Evolutionary conservation across 2,113 vertebrate genomes (phyloP).

Genomic region (Lepidothrix coronata): DNA sequence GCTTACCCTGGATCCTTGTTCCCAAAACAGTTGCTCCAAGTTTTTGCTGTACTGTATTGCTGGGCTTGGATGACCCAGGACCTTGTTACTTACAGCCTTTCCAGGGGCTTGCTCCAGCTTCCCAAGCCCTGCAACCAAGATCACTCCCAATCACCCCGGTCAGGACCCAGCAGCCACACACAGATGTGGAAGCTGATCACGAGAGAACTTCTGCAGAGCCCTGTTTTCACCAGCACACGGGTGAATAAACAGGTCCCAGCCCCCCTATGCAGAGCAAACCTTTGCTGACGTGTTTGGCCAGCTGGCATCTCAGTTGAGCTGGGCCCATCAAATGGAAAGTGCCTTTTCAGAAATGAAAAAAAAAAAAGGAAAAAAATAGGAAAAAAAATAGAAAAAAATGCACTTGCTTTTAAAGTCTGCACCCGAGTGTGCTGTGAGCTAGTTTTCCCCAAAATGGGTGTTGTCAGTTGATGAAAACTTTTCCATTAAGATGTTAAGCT

Average conservation of each 20-base stretch:
- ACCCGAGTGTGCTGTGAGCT: neutral
- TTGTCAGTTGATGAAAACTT: constrained; percentile 40
- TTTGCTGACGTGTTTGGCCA: neutral
- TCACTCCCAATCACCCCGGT: accelerated
- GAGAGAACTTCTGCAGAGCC: neutral
- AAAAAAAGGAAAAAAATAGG: neutral
- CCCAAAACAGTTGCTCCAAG: neutral
- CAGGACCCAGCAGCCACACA: neutral
- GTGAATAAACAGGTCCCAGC: neutral
- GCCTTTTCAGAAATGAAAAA: neutral
- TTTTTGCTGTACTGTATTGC: neutral
- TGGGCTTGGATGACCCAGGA: neutral
- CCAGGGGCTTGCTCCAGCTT: neutral
- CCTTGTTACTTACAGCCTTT: neutral
- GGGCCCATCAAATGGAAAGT: neutral
- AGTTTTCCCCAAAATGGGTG: constrained; percentile 21
- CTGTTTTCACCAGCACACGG: neutral
- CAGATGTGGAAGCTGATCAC: neutral
- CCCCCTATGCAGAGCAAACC: neutral
- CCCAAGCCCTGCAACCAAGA: accelerated
- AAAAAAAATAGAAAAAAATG: neutral
- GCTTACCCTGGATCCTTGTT: neutral
- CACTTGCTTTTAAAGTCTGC: neutral
- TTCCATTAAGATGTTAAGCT: constrained; percentile 22
- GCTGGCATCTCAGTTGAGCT: neutral